Evolutionary conservation across 2,797 vertebrate genomes (phyloP), one percentile per base, ranked within the genome.

Genomic region (Martes flavigula): DNA sequence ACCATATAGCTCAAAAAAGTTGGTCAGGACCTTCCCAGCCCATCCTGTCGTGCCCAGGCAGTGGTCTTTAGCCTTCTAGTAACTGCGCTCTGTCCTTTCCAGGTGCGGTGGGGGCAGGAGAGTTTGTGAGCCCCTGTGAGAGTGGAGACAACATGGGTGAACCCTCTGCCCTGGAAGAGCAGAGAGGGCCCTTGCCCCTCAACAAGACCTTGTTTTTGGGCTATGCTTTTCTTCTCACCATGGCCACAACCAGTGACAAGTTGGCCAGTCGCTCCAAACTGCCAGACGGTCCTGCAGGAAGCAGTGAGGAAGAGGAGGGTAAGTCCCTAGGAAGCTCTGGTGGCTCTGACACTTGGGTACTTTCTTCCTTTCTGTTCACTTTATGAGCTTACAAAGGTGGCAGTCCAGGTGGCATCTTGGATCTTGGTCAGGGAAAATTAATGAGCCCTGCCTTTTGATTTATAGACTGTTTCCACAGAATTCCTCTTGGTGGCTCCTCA

Each of bases 211-310:
- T 99, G 64, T 99, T 99, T 96, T 98, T 99, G 98, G 99, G 99
- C 89, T 99, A 99, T 40, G 99, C 99, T 68, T 99, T 99, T 98
- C 99, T 99, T 97, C 99, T 99, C 97, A 99, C 99, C 0, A 99
- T 99, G 38, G 99, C 99, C 32, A 99, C 99, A 0, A 99, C 99
- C 82, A 98, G 62, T 51, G 99, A 99, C 98, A 99, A 99, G 72
- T 96, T 99, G 89, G 97, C 98, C 95, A 99, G 99, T 98, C 98
- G 97, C 87, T 98, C 98, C 73, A 99, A 98, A 90, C 25, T 96
- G 38, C 97, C 97, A 54, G 98, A 99, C n/a, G 98, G 98, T 66
- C 98, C 98, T 21, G 11, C 98, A 40, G 98, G 98, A 72, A 98
- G 97, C 46, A 99, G 99, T 0, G 99, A 99, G 3, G 99, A 99